Conservation (phyloP, 2,797 vertebrate genomes). For the Picus viridis region DNA sequence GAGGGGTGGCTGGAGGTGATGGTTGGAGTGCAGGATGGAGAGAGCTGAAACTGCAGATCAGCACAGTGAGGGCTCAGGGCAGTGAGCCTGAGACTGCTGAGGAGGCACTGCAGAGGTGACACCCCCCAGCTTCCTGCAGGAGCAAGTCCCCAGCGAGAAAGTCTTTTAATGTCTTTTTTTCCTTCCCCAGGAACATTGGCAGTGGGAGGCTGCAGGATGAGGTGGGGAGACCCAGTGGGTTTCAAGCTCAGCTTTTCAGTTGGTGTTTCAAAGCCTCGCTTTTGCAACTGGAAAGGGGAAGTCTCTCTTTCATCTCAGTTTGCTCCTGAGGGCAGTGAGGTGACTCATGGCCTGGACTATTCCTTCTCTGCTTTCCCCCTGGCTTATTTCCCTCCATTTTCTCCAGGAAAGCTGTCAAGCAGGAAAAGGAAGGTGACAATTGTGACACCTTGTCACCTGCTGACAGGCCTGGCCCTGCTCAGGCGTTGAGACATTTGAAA, state of each 20-base stretch:
- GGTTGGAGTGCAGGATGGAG: not conserved
- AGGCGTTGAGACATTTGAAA: not conserved
- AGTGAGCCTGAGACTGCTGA: rapidly evolving
- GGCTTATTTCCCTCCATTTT: not conserved
- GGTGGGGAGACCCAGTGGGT: not conserved
- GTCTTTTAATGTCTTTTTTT: not conserved
- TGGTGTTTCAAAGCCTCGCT: not conserved
- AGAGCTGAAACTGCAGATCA: not conserved
- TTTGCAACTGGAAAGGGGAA: slow-evolving; percentile 5
- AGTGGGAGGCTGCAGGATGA: not conserved
- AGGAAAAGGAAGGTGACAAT: not conserved
- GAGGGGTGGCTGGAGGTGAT: not conserved
- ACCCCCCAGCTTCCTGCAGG: not conserved
- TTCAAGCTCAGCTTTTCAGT: not conserved
- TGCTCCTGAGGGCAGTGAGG: not conserved
- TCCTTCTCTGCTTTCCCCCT: not conserved
- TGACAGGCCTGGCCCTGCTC: not conserved
- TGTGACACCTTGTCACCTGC: not conserved
- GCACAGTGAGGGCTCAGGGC: not conserved
- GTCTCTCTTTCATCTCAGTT: not conserved
- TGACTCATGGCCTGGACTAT: not conserved
- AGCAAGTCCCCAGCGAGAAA: not conserved
- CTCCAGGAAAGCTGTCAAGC: not conserved
- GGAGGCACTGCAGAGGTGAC: not conserved
- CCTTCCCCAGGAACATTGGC: not conserved